Conservation (phyloP, 2,797 vertebrate genomes). For the Hafferia zeledoni region DNA sequence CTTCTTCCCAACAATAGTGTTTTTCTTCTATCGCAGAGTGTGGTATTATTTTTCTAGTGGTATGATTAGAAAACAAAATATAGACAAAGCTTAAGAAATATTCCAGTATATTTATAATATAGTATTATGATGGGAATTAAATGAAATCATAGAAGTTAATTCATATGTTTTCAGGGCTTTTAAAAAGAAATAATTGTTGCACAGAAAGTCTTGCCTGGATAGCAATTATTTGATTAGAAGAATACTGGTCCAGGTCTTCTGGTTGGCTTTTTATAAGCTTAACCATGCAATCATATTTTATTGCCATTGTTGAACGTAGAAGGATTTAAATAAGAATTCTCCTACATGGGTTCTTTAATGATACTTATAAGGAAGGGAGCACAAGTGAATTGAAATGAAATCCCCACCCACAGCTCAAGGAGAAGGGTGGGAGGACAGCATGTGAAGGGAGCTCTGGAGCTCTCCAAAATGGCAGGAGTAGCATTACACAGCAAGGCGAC, state of each 20-base stretch:
- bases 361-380: not conserved
- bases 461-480: not conserved
- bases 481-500: not conserved
- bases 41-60: conserved; percentile 61
- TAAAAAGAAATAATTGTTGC: conserved; percentile 49
- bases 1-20: conserved; percentile 57
- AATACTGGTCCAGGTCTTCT: conserved; percentile 51
- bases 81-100: conserved; percentile 50
- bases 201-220: conserved; percentile 20
- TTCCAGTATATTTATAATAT: conserved; percentile 48
- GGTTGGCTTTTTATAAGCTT: conserved; percentile 36
- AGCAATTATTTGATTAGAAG: conserved; percentile 68
- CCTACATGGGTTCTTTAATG: conserved; percentile 28
- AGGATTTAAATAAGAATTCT: conserved; percentile 45
- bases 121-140: conserved; percentile 46
- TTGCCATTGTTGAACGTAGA: conserved; percentile 30
- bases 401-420: not conserved
- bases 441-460: conserved; percentile 34
- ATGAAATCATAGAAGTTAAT: conserved; percentile 38
- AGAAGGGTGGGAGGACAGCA: not conserved
- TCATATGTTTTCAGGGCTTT: conserved; percentile 30
- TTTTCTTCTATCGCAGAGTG: conserved; percentile 20
- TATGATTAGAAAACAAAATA: conserved; percentile 53
- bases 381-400: conserved; percentile 7
- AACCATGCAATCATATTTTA: conserved; percentile 64